These are phyloP conservation scores for Clarias laeviceps DNA, from an alignment of 2,797 vertebrate species.

Conservation along the genomic window DNA sequence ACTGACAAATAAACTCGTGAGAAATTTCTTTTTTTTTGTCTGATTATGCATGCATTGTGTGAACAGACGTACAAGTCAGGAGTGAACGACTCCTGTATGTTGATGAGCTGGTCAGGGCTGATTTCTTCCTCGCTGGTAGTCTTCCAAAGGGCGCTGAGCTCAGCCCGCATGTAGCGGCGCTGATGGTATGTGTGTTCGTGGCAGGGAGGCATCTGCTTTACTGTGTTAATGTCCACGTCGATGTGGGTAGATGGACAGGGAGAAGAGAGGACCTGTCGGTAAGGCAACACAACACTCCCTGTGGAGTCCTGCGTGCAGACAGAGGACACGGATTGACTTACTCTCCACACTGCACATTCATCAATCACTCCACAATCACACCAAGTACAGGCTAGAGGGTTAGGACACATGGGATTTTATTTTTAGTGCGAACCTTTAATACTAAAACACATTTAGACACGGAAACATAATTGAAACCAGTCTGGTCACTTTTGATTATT, in stretches of 20 bases:
- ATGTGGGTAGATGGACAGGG: constrained; percentile 96
- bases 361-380: constrained; percentile 20
- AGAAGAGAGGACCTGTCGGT: constrained; percentile 95
- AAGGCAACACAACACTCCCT: constrained; percentile 94
- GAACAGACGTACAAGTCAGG: constrained; percentile 87
- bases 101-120: constrained; percentile 86
- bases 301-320: constrained; percentile 83
- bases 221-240: constrained; percentile 94
- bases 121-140: constrained; percentile 91
- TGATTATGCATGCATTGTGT: neutral
- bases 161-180: constrained; percentile 89
- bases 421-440: neutral
- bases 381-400: neutral
- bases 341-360: neutral
- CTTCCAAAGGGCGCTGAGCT: constrained; percentile 89
- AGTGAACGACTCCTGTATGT: constrained; percentile 90
- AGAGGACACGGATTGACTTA: constrained; percentile 13
- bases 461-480: neutral
- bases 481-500: neutral
- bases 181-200: constrained; percentile 96
- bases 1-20: neutral
- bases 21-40: neutral
- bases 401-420: neutral
- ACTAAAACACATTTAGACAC: neutral
- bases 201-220: constrained; percentile 97